Base-by-base conservation (phyloP, 2,113 vertebrate genomes). In the rat (Rattus norvegicus) region DNA sequence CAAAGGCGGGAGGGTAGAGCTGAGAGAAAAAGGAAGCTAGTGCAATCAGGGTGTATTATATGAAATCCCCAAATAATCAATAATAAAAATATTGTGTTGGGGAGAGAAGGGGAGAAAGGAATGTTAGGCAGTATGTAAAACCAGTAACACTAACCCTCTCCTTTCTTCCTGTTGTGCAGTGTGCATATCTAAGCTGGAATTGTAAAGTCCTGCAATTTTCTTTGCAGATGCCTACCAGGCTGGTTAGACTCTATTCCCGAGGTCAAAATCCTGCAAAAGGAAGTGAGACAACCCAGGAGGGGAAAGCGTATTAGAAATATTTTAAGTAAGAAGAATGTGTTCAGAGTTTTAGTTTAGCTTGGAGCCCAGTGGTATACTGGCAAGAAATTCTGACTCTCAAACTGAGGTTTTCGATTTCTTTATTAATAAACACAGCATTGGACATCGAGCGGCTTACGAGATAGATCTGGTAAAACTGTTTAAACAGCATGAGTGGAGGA, bases 311-410 rank as follows among this genome's bases (percentile, higher is more conserved):
- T 96, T 95, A 97, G 96, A 94, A 86, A 16, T 65, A 89, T 96
- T 97, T 97, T 87, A 95, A 93, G 54, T 80, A 93, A 80, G 85
- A 52, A 92, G 92, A 97, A 92, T 92, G 36, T 93, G 85, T 73
- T 95, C 81, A 91, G 76, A 86, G 39, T 89, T 92, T 95, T 90
- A 94, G 95, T 97, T 97, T 97, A 96, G 81, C 95, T 97, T 98
- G 95, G 96, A 97, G 22, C 67, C 87, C 87, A 89, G 30, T 83
- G 33, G 90, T 93, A 77, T 54, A 89, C 61, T 97, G 97, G 96
- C 96, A 91, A 96, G 95, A 93, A 91, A 91, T 83, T 92, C 70
- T 49, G 54, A 79, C 59, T 97, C 75, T 94, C 49, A 67, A 91
- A 91, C 88, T 86, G 79, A 92, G 52, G 96, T 95, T 97, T 97